phyloP scores from a whole-genome alignment of 2,113 vertebrate species.

The Aplodontia rufa region DNA sequence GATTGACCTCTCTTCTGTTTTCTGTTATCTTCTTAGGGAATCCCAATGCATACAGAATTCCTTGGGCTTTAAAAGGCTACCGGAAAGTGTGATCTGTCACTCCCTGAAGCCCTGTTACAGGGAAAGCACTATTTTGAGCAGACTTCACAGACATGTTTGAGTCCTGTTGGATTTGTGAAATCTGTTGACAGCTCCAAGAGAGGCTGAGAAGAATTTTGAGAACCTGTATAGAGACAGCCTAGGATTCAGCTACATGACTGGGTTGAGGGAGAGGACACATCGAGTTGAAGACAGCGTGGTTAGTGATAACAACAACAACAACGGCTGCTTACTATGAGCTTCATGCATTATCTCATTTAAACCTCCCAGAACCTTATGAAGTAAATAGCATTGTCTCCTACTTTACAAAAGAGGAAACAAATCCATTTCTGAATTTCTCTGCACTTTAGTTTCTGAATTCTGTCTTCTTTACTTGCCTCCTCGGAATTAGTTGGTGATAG shows the following conservation, averaged over 20 bases:
- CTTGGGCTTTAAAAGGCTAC: conserved; percentile 5
- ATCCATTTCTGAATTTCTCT: conserved; percentile 6
- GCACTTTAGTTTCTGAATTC: neutral
- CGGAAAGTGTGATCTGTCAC: neutral
- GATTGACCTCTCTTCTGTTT: neutral
- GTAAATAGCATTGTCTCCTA: neutral
- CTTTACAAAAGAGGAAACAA: neutral
- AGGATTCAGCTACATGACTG: neutral
- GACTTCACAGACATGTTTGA: neutral
- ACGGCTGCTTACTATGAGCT: neutral
- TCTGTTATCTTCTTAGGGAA: neutral
- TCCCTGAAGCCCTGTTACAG: neutral
- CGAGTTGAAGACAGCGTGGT: neutral
- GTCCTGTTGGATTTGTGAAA: neutral
- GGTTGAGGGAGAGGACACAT: neutral
- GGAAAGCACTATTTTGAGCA: neutral
- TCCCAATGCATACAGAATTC: neutral
- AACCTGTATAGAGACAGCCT: neutral
- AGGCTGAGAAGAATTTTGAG: neutral
- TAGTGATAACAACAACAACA: neutral
- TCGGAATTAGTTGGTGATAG: neutral
- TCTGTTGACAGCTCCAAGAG: neutral
- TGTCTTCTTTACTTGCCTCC: conserved; percentile 7
- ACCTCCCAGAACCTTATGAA: neutral
- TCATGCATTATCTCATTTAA: conserved; percentile 1